Base-by-base conservation (phyloP, 2,888 invertebrate genomes). In the Drosophila vallismaia region DNA sequence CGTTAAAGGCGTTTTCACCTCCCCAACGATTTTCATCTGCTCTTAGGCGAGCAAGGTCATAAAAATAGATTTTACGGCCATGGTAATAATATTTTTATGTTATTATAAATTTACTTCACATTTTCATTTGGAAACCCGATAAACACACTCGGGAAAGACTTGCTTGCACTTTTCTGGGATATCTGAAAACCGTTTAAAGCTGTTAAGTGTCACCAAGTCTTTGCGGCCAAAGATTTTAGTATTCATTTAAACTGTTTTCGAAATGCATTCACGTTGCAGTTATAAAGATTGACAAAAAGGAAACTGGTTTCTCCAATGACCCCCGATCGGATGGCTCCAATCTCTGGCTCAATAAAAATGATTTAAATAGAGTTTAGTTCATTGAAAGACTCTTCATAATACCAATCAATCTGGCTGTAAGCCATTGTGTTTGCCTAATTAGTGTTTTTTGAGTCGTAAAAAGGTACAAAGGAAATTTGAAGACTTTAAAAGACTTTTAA, bases 201-300 rank as follows among this genome's bases (percentile, higher is more conserved):
- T 70, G 74, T 81, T 84, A 82, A 86, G 66, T 82, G 87, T 86
- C 85, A 81, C 85, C 85, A 84, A 78, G 66, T 58, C 74, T 74
- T 83, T 75, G 77, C 79, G 55, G 53, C 74, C 51, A 45, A 19
- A 53, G 62, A 42, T 48, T 53, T 56, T 53, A 49, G 9, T 53
- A 54, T 67, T 45, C 52, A 36, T 29, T 31, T 66, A 74, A 78
- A 80, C 74, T 71, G 76, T 81, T 76, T 76, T 66, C 77, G 69
- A 73, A 83, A 80, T 77, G 84, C 79, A 63, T 77, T 77, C 74
- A 75, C 57, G 51, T 54, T 74, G 72, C 60, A 68, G 63, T 62
- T 67, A 58, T 74, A 45, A 74, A 74, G 56, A 60, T 70, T 77
- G 62, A 78, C 64, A 73, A 71, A 66, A 82, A 48, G 54, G 50